Conservation (phyloP, 2,113 vertebrate genomes). For the Pangasianodon gigas region DNA sequence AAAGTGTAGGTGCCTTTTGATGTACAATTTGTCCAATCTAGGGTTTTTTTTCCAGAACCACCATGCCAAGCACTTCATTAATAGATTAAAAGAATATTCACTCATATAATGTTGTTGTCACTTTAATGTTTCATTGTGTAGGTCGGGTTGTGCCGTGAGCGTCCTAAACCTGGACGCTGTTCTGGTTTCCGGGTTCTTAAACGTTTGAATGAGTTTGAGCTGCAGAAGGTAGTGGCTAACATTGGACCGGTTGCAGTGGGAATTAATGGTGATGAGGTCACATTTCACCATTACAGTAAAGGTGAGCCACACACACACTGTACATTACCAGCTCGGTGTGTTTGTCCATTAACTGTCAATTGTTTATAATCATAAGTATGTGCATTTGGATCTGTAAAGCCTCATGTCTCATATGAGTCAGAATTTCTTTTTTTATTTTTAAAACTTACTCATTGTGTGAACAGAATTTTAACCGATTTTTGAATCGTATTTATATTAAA, state of each 20-base stretch:
- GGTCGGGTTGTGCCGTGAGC: constrained; percentile 59
- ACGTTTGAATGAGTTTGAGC: constrained; percentile 54
- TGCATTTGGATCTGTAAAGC: not conserved
- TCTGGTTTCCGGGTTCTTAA: constrained; percentile 60
- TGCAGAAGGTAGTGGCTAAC: constrained; percentile 61
- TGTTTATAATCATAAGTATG: not conserved
- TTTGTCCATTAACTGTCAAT: not conserved
- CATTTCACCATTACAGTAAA: constrained; percentile 69
- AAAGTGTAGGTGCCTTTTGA: not conserved
- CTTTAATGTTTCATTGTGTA: constrained; percentile 28
- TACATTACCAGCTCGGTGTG: not conserved
- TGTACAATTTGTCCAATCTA: not conserved
- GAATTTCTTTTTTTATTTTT: no score
- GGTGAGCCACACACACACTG: constrained; percentile 48
- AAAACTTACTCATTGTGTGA: no score
- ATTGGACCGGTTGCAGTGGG: constrained; percentile 70
- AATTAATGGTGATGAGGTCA: constrained; percentile 63
- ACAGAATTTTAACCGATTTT: no score
- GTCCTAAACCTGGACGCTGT: constrained; percentile 64
- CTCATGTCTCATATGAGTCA: not conserved
- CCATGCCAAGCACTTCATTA: not conserved
- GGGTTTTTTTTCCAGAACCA: not conserved
- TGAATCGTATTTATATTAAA: no score
- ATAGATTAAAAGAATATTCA: no score
- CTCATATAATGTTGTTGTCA: not conserved